Percentiles rank a stretch among this genome's conserved stretches.
Evolutionary conservation across 92 coral and sea anemone species (phyloP).

Genomic region (Virgularia gustaviana): DNA sequence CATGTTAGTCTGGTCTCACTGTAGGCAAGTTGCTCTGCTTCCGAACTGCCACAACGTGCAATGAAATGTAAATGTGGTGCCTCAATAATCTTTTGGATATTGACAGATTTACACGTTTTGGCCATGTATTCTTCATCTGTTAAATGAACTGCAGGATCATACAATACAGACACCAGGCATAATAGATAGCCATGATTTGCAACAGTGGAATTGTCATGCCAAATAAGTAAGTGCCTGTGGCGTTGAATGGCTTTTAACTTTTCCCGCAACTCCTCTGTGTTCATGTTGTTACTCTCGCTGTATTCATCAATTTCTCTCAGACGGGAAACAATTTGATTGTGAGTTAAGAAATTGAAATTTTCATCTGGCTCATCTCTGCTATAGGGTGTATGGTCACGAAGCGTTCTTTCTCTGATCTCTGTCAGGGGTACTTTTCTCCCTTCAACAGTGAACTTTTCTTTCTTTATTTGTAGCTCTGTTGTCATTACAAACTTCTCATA

Average conservation of each 20-base stretch:
- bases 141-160: conserved; percentile 28
- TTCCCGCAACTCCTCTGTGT: conserved; percentile 7
- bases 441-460: background rate
- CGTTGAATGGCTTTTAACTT: conserved; percentile 20
- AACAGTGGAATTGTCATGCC: conserved; percentile 35
- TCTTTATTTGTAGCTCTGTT: conserved; percentile 41
- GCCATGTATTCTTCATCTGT: conserved; percentile 15
- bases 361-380: conserved; percentile 11
- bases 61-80: conserved; percentile 1
- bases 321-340: conserved; percentile 10
- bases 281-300: background rate
- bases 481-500: conserved; percentile 58
- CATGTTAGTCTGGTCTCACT: conserved; percentile 42
- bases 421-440: conserved; percentile 21
- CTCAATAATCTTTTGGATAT: conserved; percentile 32
- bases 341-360: conserved; percentile 1
- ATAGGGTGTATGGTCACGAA: conserved; percentile 13
- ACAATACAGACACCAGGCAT: conserved; percentile 32
- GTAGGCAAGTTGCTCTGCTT: conserved; percentile 39
- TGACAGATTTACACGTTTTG: conserved; percentile 10
- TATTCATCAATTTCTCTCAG: conserved; percentile 33
- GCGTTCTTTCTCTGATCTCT: conserved; percentile 23
- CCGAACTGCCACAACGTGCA: conserved; percentile 20
- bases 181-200: conserved; percentile 44
- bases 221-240: conserved; percentile 15